Evolutionary conservation across 1,140 invertebrate species (phyloP).

Genomic region (Gonioctena quinquepunctata): DNA sequence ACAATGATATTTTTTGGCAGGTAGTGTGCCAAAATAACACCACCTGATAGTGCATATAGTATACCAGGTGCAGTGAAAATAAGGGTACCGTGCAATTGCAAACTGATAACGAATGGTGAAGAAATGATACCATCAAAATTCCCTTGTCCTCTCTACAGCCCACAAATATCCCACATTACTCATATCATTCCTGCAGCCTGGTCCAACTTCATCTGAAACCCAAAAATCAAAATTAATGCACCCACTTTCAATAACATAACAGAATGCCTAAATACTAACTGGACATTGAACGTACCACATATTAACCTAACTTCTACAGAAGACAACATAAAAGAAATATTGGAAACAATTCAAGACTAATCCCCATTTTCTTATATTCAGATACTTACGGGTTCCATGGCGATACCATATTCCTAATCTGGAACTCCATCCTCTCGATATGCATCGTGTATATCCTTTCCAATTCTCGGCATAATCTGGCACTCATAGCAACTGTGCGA

Average conservation of each 20-base stretch:
- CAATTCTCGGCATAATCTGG: neutral
- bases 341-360: neutral
- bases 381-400: neutral
- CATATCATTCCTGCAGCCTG: slow-evolving; percentile 22
- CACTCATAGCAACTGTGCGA: too few relatives aligned
- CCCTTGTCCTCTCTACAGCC: neutral
- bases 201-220: slow-evolving; percentile 19
- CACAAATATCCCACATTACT: neutral
- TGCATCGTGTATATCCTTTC: neutral
- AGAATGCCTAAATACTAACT: slow-evolving; percentile 15
- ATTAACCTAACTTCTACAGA: neutral
- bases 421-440: neutral
- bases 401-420: neutral
- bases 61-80: slow-evolving; percentile 6
- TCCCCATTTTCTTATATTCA: neutral
- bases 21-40: neutral
- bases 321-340: neutral
- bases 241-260: slow-evolving; percentile 4
- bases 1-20: slow-evolving; percentile 18
- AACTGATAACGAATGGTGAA: neutral
- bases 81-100: slow-evolving; percentile 10
- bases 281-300: slow-evolving; percentile 13
- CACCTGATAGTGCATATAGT: neutral
- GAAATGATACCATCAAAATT: slow-evolving; percentile 3
- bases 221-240: neutral